Base-by-base conservation (phyloP, 2,113 vertebrate species). In the Prolemur simus region DNA sequence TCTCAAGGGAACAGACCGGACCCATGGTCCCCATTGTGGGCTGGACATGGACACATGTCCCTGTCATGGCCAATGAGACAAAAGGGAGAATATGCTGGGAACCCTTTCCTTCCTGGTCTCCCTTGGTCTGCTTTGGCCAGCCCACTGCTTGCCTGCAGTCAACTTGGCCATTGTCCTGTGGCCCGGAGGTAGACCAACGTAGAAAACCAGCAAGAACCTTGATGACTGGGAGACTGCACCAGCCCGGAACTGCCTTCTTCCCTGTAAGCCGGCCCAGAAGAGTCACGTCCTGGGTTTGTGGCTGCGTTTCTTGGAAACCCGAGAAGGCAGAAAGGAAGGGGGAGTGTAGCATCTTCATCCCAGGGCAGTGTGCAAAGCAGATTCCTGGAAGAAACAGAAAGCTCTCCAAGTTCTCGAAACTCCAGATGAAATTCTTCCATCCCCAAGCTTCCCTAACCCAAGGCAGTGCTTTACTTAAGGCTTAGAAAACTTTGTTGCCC, bases 341-440 rank as follows among this genome's bases (percentile, higher is more conserved):
- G 60, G 37, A 25, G 15, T 5, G 1, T 10, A 84, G 39, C 82
- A 73, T 82, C 60, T 77, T 80, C 37, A 34, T 76, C 86, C 60
- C 56, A 42, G 74, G 60, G 42, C 23, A 34, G 68, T 10, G 1
- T 21, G 58, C 21, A 18, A 84, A 73, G 37, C 60, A 37, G 20
- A 39, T 90, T 94, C 96, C 63, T 20, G 68, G 94, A 95, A 97
- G 76, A 66, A 68, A n/a, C 20, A 54, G 87, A 74, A 71, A 92
- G 54, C 37, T 42, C 25, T 82, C 68, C 49, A 74, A 47, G 27
- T 23, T 93, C 49, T 52, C 18, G 20, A 66, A 96, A 69, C n/a
- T 92, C 47, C 52, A 69, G 10, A n/a, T 64, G 66, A 83, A 47
- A 66, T 42, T 42, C 17, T 58, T 49, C 58, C 8, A 52, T 42